These are phyloP conservation scores for Nylanderia fulva DNA, from an alignment of 1,140 invertebrate genomes.

Conservation along the genomic window DNA sequence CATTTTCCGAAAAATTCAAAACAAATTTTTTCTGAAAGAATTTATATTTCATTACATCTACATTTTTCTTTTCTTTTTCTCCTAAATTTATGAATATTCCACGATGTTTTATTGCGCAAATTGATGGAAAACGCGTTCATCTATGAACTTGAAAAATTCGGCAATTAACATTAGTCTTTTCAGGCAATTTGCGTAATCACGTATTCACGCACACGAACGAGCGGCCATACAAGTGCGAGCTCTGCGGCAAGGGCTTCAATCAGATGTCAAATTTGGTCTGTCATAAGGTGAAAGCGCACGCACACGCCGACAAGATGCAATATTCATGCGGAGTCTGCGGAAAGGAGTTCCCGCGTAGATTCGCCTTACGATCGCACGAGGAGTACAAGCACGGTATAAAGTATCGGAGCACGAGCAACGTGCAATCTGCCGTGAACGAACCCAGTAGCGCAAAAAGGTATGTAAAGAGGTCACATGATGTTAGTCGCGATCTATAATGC, in stretches of 20 bases:
- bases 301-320: constrained; percentile 86
- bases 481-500: neutral
- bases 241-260: constrained; percentile 92
- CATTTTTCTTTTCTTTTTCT: neutral
- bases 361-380: constrained; percentile 87
- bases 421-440: constrained; percentile 69
- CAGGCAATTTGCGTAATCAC: constrained; percentile 91
- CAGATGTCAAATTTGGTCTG: constrained; percentile 94
- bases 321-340: constrained; percentile 87
- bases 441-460: constrained; percentile 77
- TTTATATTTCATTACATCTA: neutral
- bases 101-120: neutral
- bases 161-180: constrained; percentile 21
- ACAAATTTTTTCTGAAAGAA: neutral
- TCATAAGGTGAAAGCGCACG: constrained; percentile 90
- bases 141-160: neutral
- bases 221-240: constrained; percentile 92
- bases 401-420: constrained; percentile 78
- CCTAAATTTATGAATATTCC: constrained; percentile 4
- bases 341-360: constrained; percentile 86
- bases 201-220: constrained; percentile 93
- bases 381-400: constrained; percentile 87
- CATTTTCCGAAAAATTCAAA: neutral
- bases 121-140: neutral
- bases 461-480: constrained; percentile 20